phyloP scores from a whole-genome alignment of 2,888 invertebrate species.

The Parnassius smintheus region DNA sequence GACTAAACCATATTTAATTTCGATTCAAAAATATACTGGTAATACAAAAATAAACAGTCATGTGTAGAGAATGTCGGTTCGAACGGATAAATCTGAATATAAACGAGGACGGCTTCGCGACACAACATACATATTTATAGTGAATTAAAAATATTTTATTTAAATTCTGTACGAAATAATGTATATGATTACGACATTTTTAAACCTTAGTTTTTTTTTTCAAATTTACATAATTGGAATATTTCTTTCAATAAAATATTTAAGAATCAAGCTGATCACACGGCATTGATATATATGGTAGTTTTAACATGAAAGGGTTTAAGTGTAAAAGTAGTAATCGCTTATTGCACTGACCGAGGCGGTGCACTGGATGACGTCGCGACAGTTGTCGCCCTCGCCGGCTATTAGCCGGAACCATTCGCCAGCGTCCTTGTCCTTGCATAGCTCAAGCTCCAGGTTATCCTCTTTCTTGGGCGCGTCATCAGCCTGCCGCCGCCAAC shows the following conservation, averaged over 20 bases:
- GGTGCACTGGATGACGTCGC: conserved; percentile 97
- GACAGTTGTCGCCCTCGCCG: conserved; percentile 94
- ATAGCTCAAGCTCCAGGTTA: conserved; percentile 92
- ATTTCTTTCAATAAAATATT: conserved; percentile 6
- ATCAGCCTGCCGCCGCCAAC: conserved; percentile 87
- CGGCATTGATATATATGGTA: conserved; percentile 24
- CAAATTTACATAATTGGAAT: conserved; percentile 1
- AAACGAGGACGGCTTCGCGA: conserved; percentile 26
- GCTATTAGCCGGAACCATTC: conserved; percentile 96
- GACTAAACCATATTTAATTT: too few relatives aligned
- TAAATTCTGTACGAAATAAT: conserved; percentile 29
- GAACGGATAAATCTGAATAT: conserved; percentile 30
- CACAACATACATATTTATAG: conserved; percentile 29
- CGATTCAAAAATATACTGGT: too few relatives aligned
- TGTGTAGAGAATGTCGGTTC: conserved; percentile 16
- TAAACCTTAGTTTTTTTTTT: conserved; percentile 1
- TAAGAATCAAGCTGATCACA: conserved; percentile 14
- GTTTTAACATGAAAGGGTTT: conserved; percentile 37
- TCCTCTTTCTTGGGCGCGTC: conserved; percentile 89
- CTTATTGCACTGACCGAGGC: conserved; percentile 86
- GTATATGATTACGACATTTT: neutral
- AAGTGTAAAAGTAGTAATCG: conserved; percentile 40
- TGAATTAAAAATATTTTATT: conserved; percentile 18
- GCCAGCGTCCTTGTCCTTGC: conserved; percentile 96
- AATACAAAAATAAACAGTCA: neutral